A percentile compares a stretch with the other conserved stretches of the same genome.
Conservation (phyloP, 1,140 invertebrate species). For the Drosophila fuyamai region DNA sequence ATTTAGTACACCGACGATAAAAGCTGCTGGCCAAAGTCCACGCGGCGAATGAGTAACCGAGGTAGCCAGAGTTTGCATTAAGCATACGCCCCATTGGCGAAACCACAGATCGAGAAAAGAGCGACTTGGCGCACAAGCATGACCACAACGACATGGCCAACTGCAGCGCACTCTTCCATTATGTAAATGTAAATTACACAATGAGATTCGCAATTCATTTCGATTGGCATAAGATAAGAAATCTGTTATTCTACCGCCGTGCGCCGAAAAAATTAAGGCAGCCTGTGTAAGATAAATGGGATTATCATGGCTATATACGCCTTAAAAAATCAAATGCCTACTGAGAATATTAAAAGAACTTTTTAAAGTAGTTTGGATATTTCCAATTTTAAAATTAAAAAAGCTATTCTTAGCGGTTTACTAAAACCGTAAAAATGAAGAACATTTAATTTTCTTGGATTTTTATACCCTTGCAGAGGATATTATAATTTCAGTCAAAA, state of each 20-base stretch:
- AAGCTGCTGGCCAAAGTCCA: slow-evolving; percentile 58
- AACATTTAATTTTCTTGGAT: too few relatives aligned
- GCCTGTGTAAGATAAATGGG: neutral
- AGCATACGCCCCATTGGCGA: slow-evolving; percentile 51
- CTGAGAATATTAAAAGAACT: too few relatives aligned
- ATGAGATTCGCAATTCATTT: slow-evolving; percentile 34
- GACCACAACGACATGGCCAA: slow-evolving; percentile 35
- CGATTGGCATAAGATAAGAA: slow-evolving; percentile 43
- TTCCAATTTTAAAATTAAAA: too few relatives aligned
- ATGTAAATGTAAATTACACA: slow-evolving; percentile 7
- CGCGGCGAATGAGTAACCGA: slow-evolving; percentile 63
- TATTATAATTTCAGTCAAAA: too few relatives aligned
- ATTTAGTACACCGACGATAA: slow-evolving; percentile 34
- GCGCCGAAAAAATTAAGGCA: neutral
- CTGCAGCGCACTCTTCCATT: neutral
- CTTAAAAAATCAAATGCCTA: neutral
- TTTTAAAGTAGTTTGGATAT: too few relatives aligned
- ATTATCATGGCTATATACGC: slow-evolving; percentile 9
- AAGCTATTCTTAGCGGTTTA: too few relatives aligned
- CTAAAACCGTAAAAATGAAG: too few relatives aligned
- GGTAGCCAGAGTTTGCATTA: slow-evolving; percentile 15
- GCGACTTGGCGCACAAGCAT: slow-evolving; percentile 26
- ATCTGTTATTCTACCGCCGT: neutral
- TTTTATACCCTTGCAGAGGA: too few relatives aligned
- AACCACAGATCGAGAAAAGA: slow-evolving; percentile 6